A percentile compares a stretch with the other conserved stretches of the same genome.
Conservation (phyloP, 1,140 invertebrate species). For the Oncopeltus fasciatus region DNA sequence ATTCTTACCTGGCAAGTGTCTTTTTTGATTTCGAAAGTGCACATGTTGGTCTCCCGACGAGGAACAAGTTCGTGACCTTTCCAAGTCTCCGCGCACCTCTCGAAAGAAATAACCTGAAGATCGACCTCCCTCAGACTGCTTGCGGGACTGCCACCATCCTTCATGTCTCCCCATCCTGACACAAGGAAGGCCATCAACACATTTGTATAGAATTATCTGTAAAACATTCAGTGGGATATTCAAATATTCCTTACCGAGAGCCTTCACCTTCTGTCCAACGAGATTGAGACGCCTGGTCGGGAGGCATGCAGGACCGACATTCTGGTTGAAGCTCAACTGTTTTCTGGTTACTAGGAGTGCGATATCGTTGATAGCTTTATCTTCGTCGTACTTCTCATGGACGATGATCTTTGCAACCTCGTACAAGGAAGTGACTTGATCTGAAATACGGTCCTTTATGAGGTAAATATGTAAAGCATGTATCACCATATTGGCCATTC, state of each 20-base stretch:
- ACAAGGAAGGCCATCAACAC: neutral
- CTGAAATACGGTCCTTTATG: no score
- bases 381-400: neutral
- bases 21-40: neutral
- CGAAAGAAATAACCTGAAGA: neutral
- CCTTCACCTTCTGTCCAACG: neutral
- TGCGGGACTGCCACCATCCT: neutral
- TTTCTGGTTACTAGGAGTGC: neutral
- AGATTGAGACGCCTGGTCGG: neutral
- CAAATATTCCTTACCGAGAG: neutral
- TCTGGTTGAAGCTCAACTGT: neutral
- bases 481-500: no score
- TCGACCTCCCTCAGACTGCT: neutral
- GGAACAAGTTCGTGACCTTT: neutral
- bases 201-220: neutral
- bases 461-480: no score
- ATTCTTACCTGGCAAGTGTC: neutral
- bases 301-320: neutral
- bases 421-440: no score
- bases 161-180: neutral
- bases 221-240: neutral
- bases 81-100: neutral
- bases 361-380: neutral
- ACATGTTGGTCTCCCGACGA: neutral
- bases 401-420: neutral